Conservation (phyloP, 2,113 vertebrate genomes). For the Myanophis thanlyinensis region DNA sequence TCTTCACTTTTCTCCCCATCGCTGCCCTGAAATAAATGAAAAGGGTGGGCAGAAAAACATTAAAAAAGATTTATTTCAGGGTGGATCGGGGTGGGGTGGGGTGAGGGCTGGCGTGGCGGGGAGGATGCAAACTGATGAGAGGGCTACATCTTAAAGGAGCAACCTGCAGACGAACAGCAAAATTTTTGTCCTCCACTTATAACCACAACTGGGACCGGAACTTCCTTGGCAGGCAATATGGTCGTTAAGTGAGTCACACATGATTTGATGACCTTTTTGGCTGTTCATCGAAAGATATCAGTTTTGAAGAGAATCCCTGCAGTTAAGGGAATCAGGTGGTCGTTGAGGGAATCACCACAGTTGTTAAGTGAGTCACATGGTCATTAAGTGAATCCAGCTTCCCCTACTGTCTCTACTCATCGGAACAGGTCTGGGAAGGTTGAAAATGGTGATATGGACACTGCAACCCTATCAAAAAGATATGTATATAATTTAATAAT, state of each 20-base stretch:
- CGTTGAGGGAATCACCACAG: background rate
- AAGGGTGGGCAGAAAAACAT: background rate
- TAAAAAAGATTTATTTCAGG: background rate
- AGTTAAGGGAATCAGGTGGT: background rate
- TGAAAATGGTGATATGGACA: background rate
- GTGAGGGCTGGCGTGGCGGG: accelerated
- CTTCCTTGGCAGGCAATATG: background rate
- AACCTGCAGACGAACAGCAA: background rate
- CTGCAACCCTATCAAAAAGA: background rate
- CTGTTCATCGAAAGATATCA: too few species aligned
- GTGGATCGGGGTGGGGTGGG: too few species aligned
- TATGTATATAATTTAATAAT: too few species aligned
- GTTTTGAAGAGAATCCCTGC: background rate
- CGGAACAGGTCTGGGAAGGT: background rate
- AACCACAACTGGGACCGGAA: background rate
- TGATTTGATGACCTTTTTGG: background rate
- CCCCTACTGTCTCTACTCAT: background rate
- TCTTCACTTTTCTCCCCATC: conserved; percentile 92
- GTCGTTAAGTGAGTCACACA: background rate
- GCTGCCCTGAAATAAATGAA: conserved; percentile 74
- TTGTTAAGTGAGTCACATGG: background rate
- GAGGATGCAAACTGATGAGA: background rate
- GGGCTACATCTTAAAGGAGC: background rate
- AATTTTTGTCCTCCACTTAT: background rate
- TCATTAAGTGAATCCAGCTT: background rate